These are phyloP conservation scores for Hymenochirus boettgeri DNA, from an alignment of 2,113 vertebrate genomes.

Conservation along the genomic window DNA sequence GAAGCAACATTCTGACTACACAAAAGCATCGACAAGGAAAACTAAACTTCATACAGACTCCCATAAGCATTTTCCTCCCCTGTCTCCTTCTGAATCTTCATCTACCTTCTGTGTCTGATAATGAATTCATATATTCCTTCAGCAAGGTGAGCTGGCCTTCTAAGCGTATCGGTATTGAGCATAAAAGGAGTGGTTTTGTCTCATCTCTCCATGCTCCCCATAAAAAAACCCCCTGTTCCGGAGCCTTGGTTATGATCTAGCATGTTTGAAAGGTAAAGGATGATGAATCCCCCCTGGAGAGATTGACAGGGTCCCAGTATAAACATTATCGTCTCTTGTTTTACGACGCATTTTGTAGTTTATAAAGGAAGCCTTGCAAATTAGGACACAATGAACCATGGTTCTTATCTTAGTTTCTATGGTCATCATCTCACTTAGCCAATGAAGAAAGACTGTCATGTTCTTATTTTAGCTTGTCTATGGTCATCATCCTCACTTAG, in stretches of 20 bases:
- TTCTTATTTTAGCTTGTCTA: no score
- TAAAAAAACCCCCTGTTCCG: constrained; percentile 12
- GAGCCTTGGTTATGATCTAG: constrained; percentile 5
- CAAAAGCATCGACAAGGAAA: constrained; percentile 2
- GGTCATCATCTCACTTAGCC: no score
- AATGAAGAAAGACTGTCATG: no score
- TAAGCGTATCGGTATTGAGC: constrained; percentile 17
- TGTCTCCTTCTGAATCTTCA: constrained; percentile 35
- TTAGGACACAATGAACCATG: no score
- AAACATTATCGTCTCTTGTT: no score
- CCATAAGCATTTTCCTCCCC: constrained; percentile 19
- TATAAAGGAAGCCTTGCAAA: no score
- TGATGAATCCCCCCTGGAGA: neutral
- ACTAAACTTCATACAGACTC: constrained; percentile 10
- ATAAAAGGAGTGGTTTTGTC: constrained; percentile 23
- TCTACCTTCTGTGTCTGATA: constrained; percentile 28
- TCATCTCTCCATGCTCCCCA: constrained; percentile 6
- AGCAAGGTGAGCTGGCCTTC: constrained; percentile 35
- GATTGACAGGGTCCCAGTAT: no score
- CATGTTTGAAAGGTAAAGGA: neutral
- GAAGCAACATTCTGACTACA: neutral
- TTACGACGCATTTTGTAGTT: no score
- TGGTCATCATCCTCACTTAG: no score
- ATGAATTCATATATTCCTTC: constrained; percentile 36
- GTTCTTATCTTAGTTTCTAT: no score